Conservation (phyloP, 2,888 invertebrate genomes). For the Heliothis peltigera region DNA sequence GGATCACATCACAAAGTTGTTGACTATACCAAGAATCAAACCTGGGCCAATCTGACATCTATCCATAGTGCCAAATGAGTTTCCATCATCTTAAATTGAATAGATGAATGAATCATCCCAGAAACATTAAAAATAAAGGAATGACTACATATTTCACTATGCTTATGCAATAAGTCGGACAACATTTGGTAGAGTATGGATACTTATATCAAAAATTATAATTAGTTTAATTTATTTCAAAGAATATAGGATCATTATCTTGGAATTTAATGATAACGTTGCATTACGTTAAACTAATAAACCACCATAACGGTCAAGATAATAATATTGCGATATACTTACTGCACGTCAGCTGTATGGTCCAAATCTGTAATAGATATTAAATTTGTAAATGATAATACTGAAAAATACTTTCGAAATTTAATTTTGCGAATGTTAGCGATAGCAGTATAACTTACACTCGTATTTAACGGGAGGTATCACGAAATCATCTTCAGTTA, state of each 20-base stretch:
- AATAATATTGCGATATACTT: constrained; percentile 88
- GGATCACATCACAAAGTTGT: too few relatives aligned
- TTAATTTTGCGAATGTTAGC: background rate
- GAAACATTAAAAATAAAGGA: background rate
- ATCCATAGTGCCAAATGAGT: too few relatives aligned
- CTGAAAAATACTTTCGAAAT: too few relatives aligned
- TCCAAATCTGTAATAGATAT: constrained; percentile 94
- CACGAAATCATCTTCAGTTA: constrained; percentile 91
- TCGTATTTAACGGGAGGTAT: constrained; percentile 94
- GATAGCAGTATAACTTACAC: constrained; percentile 90
- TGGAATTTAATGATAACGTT: constrained; percentile 5
- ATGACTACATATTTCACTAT: background rate
- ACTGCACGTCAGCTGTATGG: constrained; percentile 99
- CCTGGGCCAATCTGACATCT: too few relatives aligned
- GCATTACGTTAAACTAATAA: constrained; percentile 20
- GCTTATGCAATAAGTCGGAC: constrained; percentile 14
- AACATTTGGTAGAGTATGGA: too few relatives aligned
- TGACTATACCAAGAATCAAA: too few relatives aligned
- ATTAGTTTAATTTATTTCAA: too few relatives aligned
- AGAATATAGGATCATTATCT: background rate
- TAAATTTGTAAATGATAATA: too few relatives aligned
- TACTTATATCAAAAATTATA: too few relatives aligned
- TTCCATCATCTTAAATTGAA: too few relatives aligned
- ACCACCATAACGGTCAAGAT: background rate
- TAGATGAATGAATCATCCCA: too few relatives aligned